These are phyloP conservation scores for Myotis brandtii DNA, from an alignment of 2,113 vertebrate genomes.

Conservation along the genomic window DNA sequence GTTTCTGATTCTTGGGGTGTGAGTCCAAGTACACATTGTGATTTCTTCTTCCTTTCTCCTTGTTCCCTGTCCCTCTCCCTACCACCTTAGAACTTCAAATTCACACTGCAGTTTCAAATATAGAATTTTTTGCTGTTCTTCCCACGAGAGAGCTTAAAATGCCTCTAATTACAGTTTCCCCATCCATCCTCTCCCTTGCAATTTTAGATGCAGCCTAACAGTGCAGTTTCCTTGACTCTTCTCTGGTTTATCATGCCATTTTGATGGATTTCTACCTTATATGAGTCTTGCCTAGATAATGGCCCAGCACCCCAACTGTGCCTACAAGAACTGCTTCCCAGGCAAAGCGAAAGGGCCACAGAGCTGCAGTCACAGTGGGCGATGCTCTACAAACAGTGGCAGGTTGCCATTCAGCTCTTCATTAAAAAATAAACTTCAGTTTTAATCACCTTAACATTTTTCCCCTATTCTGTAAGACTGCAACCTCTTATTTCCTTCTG, in stretches of 20 bases:
- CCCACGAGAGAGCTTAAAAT: conserved; percentile 53
- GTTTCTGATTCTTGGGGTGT: neutral
- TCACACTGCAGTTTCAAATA: conserved; percentile 51
- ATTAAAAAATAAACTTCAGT: neutral
- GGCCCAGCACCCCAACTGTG: neutral
- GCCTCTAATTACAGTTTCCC: conserved; percentile 48
- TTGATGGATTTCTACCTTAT: neutral
- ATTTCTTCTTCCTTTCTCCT: neutral
- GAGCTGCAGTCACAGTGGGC: neutral
- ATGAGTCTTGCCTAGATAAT: neutral
- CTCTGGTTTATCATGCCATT: neutral
- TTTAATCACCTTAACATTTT: conserved; percentile 6
- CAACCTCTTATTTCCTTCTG: neutral
- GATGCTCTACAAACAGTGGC: neutral
- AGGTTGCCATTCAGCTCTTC: neutral
- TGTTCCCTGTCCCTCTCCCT: neutral
- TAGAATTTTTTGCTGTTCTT: conserved; percentile 51
- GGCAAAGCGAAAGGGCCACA: neutral
- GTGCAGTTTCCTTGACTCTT: neutral
- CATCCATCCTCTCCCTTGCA: neutral
- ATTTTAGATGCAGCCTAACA: conserved; percentile 1
- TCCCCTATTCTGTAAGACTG: neutral
- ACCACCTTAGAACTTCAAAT: conserved; percentile 21
- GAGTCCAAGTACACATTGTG: neutral
- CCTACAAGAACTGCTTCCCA: conserved; percentile 33